phyloP scores from a whole-genome alignment of 2,888 invertebrate species.

The Buathra laborator region DNA sequence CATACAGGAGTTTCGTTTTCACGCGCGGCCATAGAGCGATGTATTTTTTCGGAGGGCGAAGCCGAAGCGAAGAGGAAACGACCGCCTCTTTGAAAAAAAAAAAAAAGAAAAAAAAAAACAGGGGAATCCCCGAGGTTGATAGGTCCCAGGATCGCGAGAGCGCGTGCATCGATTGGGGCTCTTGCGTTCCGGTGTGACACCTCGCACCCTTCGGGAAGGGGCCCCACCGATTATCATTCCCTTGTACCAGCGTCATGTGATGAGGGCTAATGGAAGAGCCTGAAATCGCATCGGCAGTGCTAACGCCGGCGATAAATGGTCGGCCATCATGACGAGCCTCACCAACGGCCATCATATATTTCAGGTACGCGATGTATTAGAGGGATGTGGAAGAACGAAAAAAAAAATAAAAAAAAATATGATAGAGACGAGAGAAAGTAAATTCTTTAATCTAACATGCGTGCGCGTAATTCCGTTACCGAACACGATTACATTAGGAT shows the following conservation, averaged over 20 bases:
- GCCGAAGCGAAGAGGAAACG: background rate
- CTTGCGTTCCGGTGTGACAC: constrained; percentile 78
- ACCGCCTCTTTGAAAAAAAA: constrained; percentile 16
- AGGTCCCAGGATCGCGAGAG: constrained; percentile 30
- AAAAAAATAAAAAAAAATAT: constrained; percentile 58
- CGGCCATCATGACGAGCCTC: constrained; percentile 78
- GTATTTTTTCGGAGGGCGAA: background rate
- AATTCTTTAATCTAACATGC: constrained; percentile 22
- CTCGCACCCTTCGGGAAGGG: constrained; percentile 76
- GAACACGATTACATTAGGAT: constrained; percentile 26
- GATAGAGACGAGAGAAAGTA: constrained; percentile 4
- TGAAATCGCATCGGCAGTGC: constrained; percentile 8
- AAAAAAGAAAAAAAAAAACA: background rate
- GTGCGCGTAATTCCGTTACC: constrained; percentile 27
- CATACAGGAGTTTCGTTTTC: constrained; percentile 31
- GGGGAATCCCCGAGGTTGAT: constrained; percentile 11
- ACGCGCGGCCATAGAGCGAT: background rate
- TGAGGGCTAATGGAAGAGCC: constrained; percentile 12
- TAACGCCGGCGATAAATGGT: constrained; percentile 75
- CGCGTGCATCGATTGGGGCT: constrained; percentile 72
- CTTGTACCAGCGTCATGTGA: background rate
- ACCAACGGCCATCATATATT: constrained; percentile 81
- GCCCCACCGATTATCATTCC: constrained; percentile 78
- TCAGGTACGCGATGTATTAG: constrained; percentile 62
- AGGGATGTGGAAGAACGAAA: constrained; percentile 44